Evolutionary conservation across 2,797 vertebrate genomes (phyloP).

Genomic region (Urocyon cinereoargenteus): DNA sequence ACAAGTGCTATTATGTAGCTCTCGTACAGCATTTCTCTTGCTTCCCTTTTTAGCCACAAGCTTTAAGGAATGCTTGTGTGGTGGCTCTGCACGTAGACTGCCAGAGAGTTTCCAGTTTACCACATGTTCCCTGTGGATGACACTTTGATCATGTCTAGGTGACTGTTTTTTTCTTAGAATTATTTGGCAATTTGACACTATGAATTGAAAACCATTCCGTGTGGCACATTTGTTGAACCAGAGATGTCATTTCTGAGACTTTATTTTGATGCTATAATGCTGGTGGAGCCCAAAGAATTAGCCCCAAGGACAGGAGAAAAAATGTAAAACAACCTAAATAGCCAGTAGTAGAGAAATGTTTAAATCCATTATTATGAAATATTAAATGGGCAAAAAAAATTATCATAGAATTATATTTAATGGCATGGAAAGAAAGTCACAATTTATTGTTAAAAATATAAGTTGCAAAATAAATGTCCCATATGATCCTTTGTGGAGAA

Average conservation of each 20-base stretch:
- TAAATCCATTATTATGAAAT: slow-evolving; percentile 1
- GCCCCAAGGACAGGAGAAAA: background rate
- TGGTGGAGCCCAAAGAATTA: background rate
- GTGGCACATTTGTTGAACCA: background rate
- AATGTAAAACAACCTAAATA: background rate
- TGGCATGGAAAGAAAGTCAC: background rate
- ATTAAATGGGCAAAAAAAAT: background rate
- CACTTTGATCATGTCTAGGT: accelerated
- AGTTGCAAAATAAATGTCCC: background rate
- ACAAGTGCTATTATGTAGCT: background rate
- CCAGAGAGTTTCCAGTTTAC: too few relatives aligned
- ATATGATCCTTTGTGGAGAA: background rate
- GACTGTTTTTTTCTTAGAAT: background rate
- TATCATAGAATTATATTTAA: background rate
- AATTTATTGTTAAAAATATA: background rate
- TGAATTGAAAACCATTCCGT: background rate
- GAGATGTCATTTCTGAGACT: slow-evolving; percentile 15
- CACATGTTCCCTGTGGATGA: background rate
- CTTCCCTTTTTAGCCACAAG: background rate
- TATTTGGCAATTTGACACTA: background rate
- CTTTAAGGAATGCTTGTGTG: background rate
- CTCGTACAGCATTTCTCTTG: background rate
- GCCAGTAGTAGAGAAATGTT: background rate
- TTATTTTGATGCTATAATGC: background rate
- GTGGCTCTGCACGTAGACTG: accelerated